Evolutionary conservation across 2,113 vertebrate genomes (phyloP), one percentile per base, ranked within the genome.

Genomic region (Myodes glareolus): DNA sequence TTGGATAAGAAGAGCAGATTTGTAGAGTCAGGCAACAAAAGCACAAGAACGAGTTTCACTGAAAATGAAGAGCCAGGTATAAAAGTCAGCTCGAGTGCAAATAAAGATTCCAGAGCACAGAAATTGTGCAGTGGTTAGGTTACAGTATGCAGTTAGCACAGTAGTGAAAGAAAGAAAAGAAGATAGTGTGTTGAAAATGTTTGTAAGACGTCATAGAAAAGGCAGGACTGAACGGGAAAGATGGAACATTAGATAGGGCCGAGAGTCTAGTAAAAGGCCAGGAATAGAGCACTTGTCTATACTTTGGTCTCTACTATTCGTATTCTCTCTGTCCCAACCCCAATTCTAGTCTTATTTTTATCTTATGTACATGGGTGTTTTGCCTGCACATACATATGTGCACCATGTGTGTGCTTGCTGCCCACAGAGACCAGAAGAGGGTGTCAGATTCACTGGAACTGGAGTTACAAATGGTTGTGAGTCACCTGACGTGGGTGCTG

Each of bases 91-190:
- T 72, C 7, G 0, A 72, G 17, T 58, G n/a, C 81, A 91, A 92
- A 33, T 91, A 11, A 58, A 61, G 10, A 29, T 11, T 33, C 33
- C 19, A 85, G 96, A 97, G 23, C 39, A 21, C 1, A 93, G 21
- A 55, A 73, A 55, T 50, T 36, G 91, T 91, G 91, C 5, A 33
- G 10, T 52, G 33, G n/a, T 11, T 89, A 72, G 23, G 31, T 72
- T 94, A 52, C 94, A 93, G 84, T 93, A 1, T 36, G 81, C n/a
- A 94, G 91, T 61, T 95, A 3, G 2, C 72, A 94, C 33, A 47
- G 4, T 61, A 42, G 55, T 76, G 33, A 42, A 55, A 86, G 42
- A 36, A 21, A 86, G 17, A 33, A 47, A 67, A 67, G 82, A 45
- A 31, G 36, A 68, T 50, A 23, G 33, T 36, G 5, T 68, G 45